Evolutionary conservation across 2,888 invertebrate species (phyloP), one percentile per base, ranked within the genome.

Genomic region (Cryptocheilus praepositus): DNA sequence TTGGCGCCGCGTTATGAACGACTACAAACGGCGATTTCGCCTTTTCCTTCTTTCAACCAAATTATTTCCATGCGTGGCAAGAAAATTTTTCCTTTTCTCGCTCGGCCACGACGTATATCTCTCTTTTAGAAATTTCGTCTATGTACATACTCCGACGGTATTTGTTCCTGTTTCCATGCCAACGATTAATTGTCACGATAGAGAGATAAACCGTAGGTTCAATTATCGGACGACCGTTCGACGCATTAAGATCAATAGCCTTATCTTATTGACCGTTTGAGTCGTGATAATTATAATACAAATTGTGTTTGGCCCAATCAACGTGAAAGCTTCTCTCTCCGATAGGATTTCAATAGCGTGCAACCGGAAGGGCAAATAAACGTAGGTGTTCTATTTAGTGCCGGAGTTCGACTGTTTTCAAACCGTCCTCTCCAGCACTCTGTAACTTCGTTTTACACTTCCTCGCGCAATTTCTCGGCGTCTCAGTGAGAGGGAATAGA

Each of bases 241-340:
- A 4, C 44, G 44, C 11, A 58, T 58, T 19, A 36, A 65, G 58
- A 73, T 67, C 54, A 71, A 70, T 53, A 28, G 18, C 36, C 49
- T 70, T 70, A 69, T 71, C 71, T 67, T 64, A 65, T 63, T 61
- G 52, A 60, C 62, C 22, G 52, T 44, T 57, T 22, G 16, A 46
- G 16, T 2, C 28, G 21, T 36, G 63, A 77, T 77, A 75, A 74
- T 77, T 76, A 58, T 45, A 36, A 58, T 58, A 65, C 56, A 71
- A 78, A 79, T 71, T 71, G 46, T 74, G 44, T 64, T 68, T 63
- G 61, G 52, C 57, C 64, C 61, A 73, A 77, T 66, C 64, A 73
- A 60, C 25, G 16, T 61, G 59, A 70, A 62, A 70, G 52, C 63
- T 65, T 64, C 54, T 44, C 43, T 28, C 55, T 46, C 25, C 18